A percentile compares a stretch with the other conserved stretches of the same genome.
Evolutionary conservation across 2,797 vertebrate species (phyloP).

Genomic region (Falco berigora): DNA sequence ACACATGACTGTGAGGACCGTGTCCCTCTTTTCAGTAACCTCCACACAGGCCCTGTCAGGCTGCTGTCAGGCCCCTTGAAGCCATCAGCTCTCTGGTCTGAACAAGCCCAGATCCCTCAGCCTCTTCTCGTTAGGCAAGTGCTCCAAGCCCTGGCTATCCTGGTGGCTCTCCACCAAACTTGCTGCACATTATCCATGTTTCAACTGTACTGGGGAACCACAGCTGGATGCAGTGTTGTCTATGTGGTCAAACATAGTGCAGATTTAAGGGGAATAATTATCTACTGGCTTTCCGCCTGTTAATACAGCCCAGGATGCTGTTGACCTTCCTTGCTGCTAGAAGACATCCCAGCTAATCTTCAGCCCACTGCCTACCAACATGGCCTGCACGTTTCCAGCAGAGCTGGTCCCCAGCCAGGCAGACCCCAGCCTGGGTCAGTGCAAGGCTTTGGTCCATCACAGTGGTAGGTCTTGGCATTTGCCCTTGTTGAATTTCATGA

Average conservation of each 20-base stretch:
- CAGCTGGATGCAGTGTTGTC: background rate
- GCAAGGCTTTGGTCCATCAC: background rate
- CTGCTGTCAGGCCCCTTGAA: background rate
- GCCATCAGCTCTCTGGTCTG: background rate
- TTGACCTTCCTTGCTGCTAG: background rate
- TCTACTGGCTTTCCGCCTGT: background rate
- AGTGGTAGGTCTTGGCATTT: background rate
- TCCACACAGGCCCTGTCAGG: accelerated
- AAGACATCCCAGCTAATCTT: background rate
- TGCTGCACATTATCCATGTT: background rate
- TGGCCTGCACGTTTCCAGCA: background rate
- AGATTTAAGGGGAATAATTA: background rate
- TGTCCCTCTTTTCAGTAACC: background rate
- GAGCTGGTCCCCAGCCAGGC: background rate
- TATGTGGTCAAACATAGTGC: background rate
- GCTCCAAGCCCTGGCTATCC: background rate
- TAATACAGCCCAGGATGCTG: background rate
- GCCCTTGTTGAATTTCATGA: background rate
- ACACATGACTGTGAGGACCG: background rate
- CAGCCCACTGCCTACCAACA: background rate
- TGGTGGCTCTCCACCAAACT: background rate
- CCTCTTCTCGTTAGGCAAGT: background rate
- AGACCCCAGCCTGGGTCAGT: background rate
- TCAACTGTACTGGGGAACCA: background rate
- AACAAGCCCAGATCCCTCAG: background rate